phyloP scores from a whole-genome alignment of 2,888 invertebrate species.

The Lasioglossum malachurum region DNA sequence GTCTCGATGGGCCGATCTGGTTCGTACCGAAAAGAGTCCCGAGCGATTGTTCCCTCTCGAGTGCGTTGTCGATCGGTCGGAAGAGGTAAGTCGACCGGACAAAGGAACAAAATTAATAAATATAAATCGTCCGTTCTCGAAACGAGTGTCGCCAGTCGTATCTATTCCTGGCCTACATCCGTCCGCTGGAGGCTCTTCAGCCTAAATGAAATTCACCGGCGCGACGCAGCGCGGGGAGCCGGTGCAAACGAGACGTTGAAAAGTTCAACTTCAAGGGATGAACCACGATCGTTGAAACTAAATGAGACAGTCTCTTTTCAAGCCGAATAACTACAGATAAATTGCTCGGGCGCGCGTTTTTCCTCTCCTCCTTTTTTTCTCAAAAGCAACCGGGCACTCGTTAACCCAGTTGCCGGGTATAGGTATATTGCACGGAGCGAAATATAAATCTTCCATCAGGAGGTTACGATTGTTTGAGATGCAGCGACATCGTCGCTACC shows the following conservation, averaged over 20 bases:
- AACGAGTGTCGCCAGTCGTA: constrained; percentile 8
- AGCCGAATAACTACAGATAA: constrained; percentile 22
- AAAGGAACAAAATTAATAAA: constrained; percentile 34
- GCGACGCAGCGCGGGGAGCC: background rate
- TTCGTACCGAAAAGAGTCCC: background rate
- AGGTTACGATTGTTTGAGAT: background rate
- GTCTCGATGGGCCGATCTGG: background rate
- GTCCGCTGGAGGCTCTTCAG: constrained; percentile 15
- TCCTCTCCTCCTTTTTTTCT: background rate
- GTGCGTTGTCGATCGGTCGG: constrained; percentile 19
- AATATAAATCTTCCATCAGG: background rate
- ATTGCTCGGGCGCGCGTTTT: constrained; percentile 19
- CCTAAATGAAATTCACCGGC: constrained; percentile 38
- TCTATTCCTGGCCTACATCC: constrained; percentile 41
- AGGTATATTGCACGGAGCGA: constrained; percentile 8
- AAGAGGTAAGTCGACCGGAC: constrained; percentile 11
- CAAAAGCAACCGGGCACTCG: constrained; percentile 27
- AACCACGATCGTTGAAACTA: constrained; percentile 1
- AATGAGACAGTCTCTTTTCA: constrained; percentile 32
- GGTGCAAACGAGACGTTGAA: constrained; percentile 30
- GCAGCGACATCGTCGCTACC: too few species aligned
- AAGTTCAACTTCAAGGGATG: constrained; percentile 31
- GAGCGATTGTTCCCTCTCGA: constrained; percentile 19
- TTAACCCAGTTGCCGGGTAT: constrained; percentile 42
- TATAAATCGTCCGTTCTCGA: background rate